Conservation (phyloP, 1,140 invertebrate genomes). For the Polyergus mexicanus region DNA sequence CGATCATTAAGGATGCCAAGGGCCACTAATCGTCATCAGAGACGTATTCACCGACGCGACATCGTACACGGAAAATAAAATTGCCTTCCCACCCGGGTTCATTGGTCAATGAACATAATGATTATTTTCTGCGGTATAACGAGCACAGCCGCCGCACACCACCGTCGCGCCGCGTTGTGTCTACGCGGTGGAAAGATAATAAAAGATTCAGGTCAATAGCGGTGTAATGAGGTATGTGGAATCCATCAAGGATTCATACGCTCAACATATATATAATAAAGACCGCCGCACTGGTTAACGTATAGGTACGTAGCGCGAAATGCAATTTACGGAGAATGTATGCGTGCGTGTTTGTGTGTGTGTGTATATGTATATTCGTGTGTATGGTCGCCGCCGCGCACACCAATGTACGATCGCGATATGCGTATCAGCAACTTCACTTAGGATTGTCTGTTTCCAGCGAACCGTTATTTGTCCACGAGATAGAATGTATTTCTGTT, state of each 20-base stretch:
- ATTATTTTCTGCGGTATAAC: conserved; percentile 80
- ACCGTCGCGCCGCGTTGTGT: conserved; percentile 57
- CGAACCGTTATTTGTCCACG: conserved; percentile 47
- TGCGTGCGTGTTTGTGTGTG: not conserved
- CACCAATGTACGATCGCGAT: conserved; percentile 35
- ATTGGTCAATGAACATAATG: conserved; percentile 78
- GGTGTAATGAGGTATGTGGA: conserved; percentile 80
- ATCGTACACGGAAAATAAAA: conserved; percentile 78
- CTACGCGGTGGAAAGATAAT: conserved; percentile 76
- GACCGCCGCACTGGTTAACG: conserved; percentile 55
- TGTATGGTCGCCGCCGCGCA: conserved; percentile 8
- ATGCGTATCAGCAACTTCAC: conserved; percentile 50
- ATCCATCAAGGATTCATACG: conserved; percentile 76
- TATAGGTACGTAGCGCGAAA: conserved; percentile 58
- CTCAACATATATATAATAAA: conserved; percentile 60
- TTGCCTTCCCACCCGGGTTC: conserved; percentile 63
- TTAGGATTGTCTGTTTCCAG: conserved; percentile 39
- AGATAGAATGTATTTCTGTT: conserved; percentile 32
- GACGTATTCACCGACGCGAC: conserved; percentile 77
- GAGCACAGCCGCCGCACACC: conserved; percentile 65
- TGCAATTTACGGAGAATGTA: conserved; percentile 48
- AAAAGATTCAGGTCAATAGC: conserved; percentile 83
- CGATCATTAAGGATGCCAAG: conserved; percentile 80
- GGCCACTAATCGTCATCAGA: conserved; percentile 82
- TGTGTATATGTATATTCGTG: not conserved